Evolutionary conservation across 2,888 invertebrate species (phyloP).

Genomic region (Watsonalla cultraria): DNA sequence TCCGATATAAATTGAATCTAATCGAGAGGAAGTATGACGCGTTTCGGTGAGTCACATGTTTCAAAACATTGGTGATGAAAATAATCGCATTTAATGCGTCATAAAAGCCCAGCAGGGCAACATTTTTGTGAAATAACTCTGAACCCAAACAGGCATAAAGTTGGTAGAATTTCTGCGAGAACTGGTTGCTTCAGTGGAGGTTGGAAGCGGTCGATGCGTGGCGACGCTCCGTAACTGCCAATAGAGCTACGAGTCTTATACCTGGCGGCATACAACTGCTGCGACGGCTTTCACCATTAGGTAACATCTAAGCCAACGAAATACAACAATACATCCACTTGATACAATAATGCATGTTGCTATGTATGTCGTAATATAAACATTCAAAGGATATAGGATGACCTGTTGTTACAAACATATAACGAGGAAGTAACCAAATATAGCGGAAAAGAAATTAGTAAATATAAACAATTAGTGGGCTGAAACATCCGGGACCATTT

Average conservation of each 20-base stretch:
- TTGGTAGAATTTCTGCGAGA: background rate
- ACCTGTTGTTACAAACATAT: background rate
- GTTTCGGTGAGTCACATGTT: constrained; percentile 44
- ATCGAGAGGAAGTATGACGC: constrained; percentile 15
- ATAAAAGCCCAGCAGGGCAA: constrained; percentile 10
- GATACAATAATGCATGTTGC: background rate
- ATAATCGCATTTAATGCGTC: background rate
- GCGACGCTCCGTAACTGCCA: background rate
- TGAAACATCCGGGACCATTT: constrained; percentile 26
- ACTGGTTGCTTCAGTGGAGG: background rate
- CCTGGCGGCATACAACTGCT: constrained; percentile 5
- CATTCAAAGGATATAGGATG: constrained; percentile 1
- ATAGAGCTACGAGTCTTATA: constrained; percentile 5
- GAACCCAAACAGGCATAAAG: constrained; percentile 33
- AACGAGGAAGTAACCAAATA: constrained; percentile 6
- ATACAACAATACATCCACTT: background rate
- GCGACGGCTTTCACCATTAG: constrained; percentile 30
- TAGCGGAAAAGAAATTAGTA: constrained; percentile 7
- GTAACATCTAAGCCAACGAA: constrained; percentile 24
- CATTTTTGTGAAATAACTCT: constrained; percentile 33
- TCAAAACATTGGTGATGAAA: constrained; percentile 22
- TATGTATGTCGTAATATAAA: background rate
- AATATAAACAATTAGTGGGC: constrained; percentile 33
- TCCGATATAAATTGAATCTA: constrained; percentile 4
- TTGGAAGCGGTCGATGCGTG: background rate